Conservation (phyloP, 2,113 vertebrate species). For the Smithornis capensis region DNA sequence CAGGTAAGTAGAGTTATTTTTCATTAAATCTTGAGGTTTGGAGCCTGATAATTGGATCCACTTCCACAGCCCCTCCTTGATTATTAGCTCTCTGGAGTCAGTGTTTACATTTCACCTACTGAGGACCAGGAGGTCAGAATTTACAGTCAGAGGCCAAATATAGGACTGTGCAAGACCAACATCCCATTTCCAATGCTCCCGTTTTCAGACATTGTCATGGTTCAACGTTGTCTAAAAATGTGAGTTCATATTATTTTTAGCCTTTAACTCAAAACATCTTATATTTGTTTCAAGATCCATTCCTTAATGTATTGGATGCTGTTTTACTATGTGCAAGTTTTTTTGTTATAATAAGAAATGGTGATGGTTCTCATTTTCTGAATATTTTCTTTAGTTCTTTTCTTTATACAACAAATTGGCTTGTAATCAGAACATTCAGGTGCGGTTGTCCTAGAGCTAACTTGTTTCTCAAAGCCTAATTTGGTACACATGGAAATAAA, state of each 20-base stretch:
- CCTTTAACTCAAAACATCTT: not conserved
- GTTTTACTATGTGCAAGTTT: not conserved
- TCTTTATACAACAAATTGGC: slow-evolving; percentile 20
- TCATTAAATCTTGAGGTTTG: not conserved
- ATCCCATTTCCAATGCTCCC: not conserved
- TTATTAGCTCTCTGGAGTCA: not conserved
- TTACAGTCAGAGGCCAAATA: not conserved
- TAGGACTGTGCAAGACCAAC: not conserved
- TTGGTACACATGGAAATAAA: slow-evolving; percentile 57
- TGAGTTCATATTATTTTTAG: not conserved
- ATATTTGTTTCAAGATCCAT: not conserved
- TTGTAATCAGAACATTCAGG: slow-evolving; percentile 42
- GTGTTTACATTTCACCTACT: not conserved
- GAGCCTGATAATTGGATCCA: not conserved
- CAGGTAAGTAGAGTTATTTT: not conserved
- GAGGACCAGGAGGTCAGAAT: not conserved
- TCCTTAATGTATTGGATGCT: not conserved
- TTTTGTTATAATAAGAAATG: not conserved
- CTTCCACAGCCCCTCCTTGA: not conserved
- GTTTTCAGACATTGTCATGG: not conserved
- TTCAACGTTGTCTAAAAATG: not conserved
- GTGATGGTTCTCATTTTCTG: not conserved
- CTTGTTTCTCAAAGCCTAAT: slow-evolving; percentile 38
- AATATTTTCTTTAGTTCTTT: not conserved
- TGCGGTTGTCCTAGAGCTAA: slow-evolving; percentile 14